Evolutionary conservation across 2,888 invertebrate species (phyloP), one percentile per base, ranked within the genome.

Genomic region (Ennomos quercinarius): DNA sequence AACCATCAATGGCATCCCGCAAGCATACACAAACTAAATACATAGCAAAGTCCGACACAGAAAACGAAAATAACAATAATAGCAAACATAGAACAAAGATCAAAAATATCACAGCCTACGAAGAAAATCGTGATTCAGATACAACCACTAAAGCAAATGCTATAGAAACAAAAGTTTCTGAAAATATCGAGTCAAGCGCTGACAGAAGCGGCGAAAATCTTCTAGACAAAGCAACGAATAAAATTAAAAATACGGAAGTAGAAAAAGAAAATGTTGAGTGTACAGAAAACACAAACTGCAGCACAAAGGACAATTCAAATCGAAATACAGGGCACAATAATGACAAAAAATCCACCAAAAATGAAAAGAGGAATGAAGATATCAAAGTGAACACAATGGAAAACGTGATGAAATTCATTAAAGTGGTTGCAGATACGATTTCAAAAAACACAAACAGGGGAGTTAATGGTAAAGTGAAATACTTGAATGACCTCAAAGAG

Each of bases 401-500:
- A 43, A 81, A 78, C 38, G 57, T 93, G 37, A 57, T 84, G 54
- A 87, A 84, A 50, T 76, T 91, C 39, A 68, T 91, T 61, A 87
- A 81, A 73, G 69, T 84, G 0, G 84, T 93, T 0, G 76, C 91
- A 1, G 84, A 89, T n/a, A 87, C 86, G 0, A 88, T 93, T 68
- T 77, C 84, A 0, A 81, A 70, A 56, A 89, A 89, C 57, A 84
- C 88, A 2, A 81, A 77, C 12, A 87, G 83, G 61, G 87, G 89
- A 4, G 85, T 93, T 13, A 84, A 82, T 44, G 93, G 93, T 50
- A 95, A 95, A 82, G 82, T 95, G 10, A 78, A 83, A 44, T 94
- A 95, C 73, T 86, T 96, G 54, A 91, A 93, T 66, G 81, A 89
- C 12, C 88, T 96, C 55, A 93, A 94, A 63, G 93, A 95, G 64